A percentile compares a stretch with the other conserved stretches of the same genome.
Evolutionary conservation across 1,140 invertebrate species (phyloP).

Genomic region (Hermatobates lingyangjiaoensis): DNA sequence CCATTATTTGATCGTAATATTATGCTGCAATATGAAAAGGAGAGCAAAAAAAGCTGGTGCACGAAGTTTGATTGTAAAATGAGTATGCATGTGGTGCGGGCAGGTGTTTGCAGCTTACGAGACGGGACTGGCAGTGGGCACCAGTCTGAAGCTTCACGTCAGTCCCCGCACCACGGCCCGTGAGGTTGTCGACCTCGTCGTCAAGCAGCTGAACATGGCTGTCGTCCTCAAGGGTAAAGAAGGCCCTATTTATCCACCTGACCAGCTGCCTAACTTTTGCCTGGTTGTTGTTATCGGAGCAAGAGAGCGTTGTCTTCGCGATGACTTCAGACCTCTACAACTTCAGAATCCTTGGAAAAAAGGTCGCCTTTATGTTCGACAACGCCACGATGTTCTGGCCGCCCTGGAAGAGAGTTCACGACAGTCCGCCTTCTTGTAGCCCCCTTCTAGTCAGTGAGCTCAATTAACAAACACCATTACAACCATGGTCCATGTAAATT

Average conservation of each 20-base stretch:
- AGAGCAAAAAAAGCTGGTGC: too few relatives aligned
- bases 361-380: constrained; percentile 73
- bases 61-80: too few relatives aligned
- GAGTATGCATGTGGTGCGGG: too few relatives aligned
- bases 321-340: constrained; percentile 80
- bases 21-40: too few relatives aligned
- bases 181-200: constrained; percentile 84
- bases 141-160: constrained; percentile 80
- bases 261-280: constrained; percentile 70
- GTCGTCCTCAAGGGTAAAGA: constrained; percentile 66
- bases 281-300: constrained; percentile 86
- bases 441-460: not conserved
- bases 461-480: too few relatives aligned
- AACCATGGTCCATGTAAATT: too few relatives aligned
- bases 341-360: constrained; percentile 90
- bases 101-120: constrained; percentile 87
- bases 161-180: constrained; percentile 73
- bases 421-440: constrained; percentile 16
- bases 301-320: constrained; percentile 70
- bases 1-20: too few relatives aligned
- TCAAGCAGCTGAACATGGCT: constrained; percentile 85
- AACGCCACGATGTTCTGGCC: constrained; percentile 68
- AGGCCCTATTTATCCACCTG: constrained; percentile 63
- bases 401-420: constrained; percentile 48
- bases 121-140: constrained; percentile 75